phyloP scores from a whole-genome alignment of 2,797 vertebrate genomes.

The Gymnothorax javanicus region DNA sequence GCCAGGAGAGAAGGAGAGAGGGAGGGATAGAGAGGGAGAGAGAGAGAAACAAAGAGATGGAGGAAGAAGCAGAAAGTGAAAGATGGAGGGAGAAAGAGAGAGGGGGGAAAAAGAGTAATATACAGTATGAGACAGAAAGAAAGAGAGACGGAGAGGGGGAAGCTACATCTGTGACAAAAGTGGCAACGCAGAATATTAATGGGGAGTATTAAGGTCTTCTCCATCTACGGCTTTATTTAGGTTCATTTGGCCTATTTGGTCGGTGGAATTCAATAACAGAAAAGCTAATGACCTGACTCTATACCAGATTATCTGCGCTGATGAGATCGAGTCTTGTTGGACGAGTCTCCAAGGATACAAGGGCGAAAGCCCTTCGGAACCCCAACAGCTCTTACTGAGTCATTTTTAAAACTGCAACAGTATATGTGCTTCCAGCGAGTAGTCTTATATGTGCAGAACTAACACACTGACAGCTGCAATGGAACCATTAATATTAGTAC shows the following conservation, averaged over 20 bases:
- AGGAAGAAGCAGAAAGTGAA: not conserved
- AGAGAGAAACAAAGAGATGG: constrained; percentile 33
- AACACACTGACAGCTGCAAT: constrained; percentile 44
- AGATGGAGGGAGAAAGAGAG: constrained; percentile 16
- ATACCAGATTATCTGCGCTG: constrained; percentile 75
- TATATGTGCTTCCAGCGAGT: constrained; percentile 59
- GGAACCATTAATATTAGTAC: constrained; percentile 9
- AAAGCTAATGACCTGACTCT: constrained; percentile 79
- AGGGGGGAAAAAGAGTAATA: constrained; percentile 37
- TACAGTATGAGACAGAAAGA: constrained; percentile 27
- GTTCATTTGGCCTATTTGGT: constrained; percentile 71
- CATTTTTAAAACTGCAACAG: not conserved
- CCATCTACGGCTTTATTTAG: constrained; percentile 70
- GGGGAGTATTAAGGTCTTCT: constrained; percentile 57
- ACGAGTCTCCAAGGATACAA: constrained; percentile 49
- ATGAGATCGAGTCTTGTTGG: constrained; percentile 65
- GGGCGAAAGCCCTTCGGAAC: constrained; percentile 26
- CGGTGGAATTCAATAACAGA: constrained; percentile 64
- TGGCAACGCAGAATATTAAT: constrained; percentile 67
- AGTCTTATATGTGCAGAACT: not conserved
- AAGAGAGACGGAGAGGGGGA: constrained; percentile 37
- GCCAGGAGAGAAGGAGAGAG: constrained; percentile 65
- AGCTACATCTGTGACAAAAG: constrained; percentile 40
- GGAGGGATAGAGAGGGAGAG: constrained; percentile 32
- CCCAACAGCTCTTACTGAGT: constrained; percentile 2